phyloP scores from a whole-genome alignment of 2,797 vertebrate species.

The Tapirus indicus region DNA sequence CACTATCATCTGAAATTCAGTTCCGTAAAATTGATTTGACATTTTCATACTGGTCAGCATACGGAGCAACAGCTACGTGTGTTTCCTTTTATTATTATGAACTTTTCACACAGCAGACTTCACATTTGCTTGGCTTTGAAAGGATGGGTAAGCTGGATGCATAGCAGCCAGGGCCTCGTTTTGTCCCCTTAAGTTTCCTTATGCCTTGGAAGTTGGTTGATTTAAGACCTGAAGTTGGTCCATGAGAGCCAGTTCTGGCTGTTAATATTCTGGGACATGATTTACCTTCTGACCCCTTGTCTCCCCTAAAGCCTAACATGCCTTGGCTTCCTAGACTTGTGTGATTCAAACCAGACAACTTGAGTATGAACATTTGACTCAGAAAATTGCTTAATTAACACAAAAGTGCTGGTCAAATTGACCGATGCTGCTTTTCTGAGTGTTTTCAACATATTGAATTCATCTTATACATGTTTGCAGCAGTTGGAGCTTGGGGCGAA shows the following conservation, averaged over 20 bases:
- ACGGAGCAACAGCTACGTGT: not conserved
- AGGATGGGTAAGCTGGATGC: not conserved
- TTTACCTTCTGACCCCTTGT: slow-evolving; percentile 67
- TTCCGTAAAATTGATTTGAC: slow-evolving; percentile 50
- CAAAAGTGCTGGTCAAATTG: slow-evolving; percentile 43
- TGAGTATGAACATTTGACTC: slow-evolving; percentile 42
- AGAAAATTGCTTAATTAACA: slow-evolving; percentile 67
- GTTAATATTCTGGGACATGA: slow-evolving; percentile 24
- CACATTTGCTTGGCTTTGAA: slow-evolving; percentile 7
- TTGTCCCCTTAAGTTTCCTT: not conserved
- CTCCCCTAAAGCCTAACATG: not conserved
- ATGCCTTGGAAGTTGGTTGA: slow-evolving; percentile 41
- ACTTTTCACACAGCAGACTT: not conserved
- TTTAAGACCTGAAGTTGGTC: slow-evolving; percentile 41
- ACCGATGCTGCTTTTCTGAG: slow-evolving; percentile 44
- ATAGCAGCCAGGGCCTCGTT: not conserved
- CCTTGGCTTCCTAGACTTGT: slow-evolving; percentile 36
- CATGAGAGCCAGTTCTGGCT: slow-evolving; percentile 8
- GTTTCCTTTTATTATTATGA: not conserved
- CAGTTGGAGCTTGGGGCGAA: not conserved
- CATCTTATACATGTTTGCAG: slow-evolving; percentile 42
- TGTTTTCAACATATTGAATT: slow-evolving; percentile 68
- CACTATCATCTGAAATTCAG: not conserved
- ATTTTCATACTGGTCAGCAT: not conserved
- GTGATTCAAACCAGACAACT: slow-evolving; percentile 74